Evolutionary conservation across 2,113 vertebrate species (phyloP), one percentile per base, ranked within the genome.

Genomic region (Catharus minimus): DNA sequence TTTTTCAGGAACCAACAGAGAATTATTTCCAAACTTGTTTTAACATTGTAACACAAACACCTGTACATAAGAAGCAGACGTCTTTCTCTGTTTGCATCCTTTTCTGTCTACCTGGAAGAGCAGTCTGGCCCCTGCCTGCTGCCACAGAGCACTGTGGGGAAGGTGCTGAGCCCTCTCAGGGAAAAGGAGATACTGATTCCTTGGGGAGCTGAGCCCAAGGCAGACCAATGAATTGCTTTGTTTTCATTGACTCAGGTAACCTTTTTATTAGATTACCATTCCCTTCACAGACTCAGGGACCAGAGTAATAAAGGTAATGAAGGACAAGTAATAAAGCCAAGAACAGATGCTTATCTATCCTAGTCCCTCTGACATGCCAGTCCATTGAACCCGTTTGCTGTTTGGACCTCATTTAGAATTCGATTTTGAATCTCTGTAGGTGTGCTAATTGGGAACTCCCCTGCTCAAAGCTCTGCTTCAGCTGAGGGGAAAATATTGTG

Each of bases 201-300:
- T 12, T 38, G 52, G 24, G 53, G 43, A 64, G 36, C 19, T 74
- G 43, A 92, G 30, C 57, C 41, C 65, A 41, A 65, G 44, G 71
- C 58, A 82, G n/a, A 47, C 24, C 55, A 64, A 12, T 47, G 75
- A 67, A 74, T 49, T 50, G 18, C 28, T 38, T 3, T 77, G 23
- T 91, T 94, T 92, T 79, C 55, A 33, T 61, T 88, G 68, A 68
- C 38, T 72, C 41, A 23, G 22, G 58, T n/a, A 61, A 33, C 15
- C 20, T 62, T 90, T 88, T 75, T 41, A 58, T 86, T 81, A 92
- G 82, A 69, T 88, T 72, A 61, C 15, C 26, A 12, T 88, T 74
- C 77, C 32, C 24, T 88, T 46, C 33, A 9, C 18, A n/a, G 75
- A 47, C 46, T 73, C 1, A 0, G 73, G 75, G 22, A 72, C 41